Base-by-base conservation (phyloP, 2,797 vertebrate species). In the Gila robusta region DNA sequence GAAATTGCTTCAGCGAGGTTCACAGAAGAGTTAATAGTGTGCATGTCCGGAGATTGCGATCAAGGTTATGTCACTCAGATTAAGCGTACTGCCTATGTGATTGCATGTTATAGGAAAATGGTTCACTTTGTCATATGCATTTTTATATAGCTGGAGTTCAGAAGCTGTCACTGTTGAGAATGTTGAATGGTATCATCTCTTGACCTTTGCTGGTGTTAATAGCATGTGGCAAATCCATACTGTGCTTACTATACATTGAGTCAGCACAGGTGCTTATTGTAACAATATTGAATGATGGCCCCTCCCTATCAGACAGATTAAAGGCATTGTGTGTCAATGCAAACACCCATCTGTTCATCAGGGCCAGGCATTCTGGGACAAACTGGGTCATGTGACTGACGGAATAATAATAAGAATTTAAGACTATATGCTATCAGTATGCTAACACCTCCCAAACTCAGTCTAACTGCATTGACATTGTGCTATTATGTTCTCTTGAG, bases 291-390 rank as follows among this genome's bases (percentile, higher is more conserved):
- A 85, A 85, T 71, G 49, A 39, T 72, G 28, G 5, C 77, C 52
- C 67, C 84, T 72, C 76, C 77, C 67, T 64, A 85, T 72, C 67
- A 49, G 32, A 19, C 19, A 80, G 77, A 85, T 85, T 80, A 85
- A 54, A 85, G 76, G 83, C 74, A 85, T 73, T 85, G 84, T 85
- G 67, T 14, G 67, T 80, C 39, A 80, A 85, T 80, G 76, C 67
- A 86, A 82, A 86, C 79, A 86, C 72, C 62, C 85, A 86, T 82
- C 85, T 82, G 85, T 77, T 86, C 72, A 71, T n/a, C 66, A 2
- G 44, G 23, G 37, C 28, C 26, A n/a, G 66, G 83, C 64, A 79
- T 71, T 70, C 54, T 71, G 83, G 66, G 76, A 71, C 70, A 59
- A 71, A 85, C 76, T 71, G 52, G 14, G 59, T 37, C 83, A 85